Evolutionary conservation across 2,888 invertebrate species (phyloP).

Genomic region (Volucella inflata): DNA sequence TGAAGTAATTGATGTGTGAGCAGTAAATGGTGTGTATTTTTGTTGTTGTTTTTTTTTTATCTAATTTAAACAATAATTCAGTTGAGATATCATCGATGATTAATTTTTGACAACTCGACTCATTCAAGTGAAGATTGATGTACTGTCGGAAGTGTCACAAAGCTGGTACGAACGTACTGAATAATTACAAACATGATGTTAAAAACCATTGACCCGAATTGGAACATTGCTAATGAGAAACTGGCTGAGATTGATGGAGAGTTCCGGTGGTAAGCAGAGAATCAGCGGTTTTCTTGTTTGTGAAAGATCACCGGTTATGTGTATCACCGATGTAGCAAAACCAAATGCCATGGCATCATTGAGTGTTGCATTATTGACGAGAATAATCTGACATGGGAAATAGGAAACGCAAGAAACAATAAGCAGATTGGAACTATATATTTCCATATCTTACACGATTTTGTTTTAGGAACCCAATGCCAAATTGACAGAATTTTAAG

Average conservation of each 20-base stretch:
- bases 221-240: slow-evolving; percentile 33
- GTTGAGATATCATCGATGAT: slow-evolving; percentile 57
- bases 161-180: neutral
- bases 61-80: slow-evolving; percentile 58
- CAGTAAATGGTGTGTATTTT: neutral
- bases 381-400: no score
- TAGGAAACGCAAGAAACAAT: no score
- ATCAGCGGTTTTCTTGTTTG: no score
- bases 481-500: no score
- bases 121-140: slow-evolving; percentile 41
- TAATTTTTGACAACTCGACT: slow-evolving; percentile 63
- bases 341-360: no score
- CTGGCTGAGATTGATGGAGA: slow-evolving; percentile 12
- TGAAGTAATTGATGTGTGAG: slow-evolving; percentile 51
- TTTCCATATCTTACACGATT: no score
- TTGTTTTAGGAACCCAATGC: no score
- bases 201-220: slow-evolving; percentile 34
- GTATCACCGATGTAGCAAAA: no score
- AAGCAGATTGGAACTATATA: no score
- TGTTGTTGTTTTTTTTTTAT: slow-evolving; percentile 15
- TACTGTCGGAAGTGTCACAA: slow-evolving; percentile 53
- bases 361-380: no score
- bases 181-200: slow-evolving; percentile 12
- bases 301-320: no score
- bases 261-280: neutral